These are phyloP conservation scores for Bucco capensis DNA, from an alignment of 2,113 vertebrate genomes.

Conservation along the genomic window DNA sequence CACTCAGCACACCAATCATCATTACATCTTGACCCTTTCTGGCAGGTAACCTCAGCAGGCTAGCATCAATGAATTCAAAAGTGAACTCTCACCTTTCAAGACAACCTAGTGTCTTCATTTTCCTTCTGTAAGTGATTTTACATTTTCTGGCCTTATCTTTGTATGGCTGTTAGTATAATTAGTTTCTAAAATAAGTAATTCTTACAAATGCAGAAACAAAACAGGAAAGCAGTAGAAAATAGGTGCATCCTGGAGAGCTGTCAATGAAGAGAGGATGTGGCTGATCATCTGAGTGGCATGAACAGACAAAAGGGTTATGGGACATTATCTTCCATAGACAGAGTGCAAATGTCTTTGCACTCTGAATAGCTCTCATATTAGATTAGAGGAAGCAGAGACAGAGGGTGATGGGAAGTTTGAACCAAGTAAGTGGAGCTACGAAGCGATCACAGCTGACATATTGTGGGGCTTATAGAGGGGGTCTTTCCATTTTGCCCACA, in stretches of 20 bases:
- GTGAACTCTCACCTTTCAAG: slow-evolving; percentile 35
- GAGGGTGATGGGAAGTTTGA: neutral
- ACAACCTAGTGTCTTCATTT: slow-evolving; percentile 46
- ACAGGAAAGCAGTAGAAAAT: neutral
- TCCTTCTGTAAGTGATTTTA: slow-evolving; percentile 53
- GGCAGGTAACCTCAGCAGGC: slow-evolving; percentile 52
- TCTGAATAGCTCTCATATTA: neutral
- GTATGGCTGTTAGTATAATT: slow-evolving; percentile 62
- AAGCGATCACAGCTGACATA: neutral
- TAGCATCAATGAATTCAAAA: slow-evolving; percentile 49
- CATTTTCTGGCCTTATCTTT: slow-evolving; percentile 23
- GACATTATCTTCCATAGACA: neutral
- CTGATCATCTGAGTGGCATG: slow-evolving; percentile 19
- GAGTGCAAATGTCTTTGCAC: neutral
- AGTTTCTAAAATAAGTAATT: slow-evolving; percentile 37
- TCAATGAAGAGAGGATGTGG: neutral
- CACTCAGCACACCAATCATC: neutral
- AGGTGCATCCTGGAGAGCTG: slow-evolving; percentile 1
- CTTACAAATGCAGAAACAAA: slow-evolving; percentile 43
- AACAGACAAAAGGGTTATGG: neutral
- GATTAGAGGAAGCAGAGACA: neutral
- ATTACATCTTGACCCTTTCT: slow-evolving; percentile 57
- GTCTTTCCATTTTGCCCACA: neutral
- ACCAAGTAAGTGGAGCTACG: neutral
- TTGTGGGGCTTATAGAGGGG: neutral